phyloP scores from a whole-genome alignment of 1,140 invertebrate species.

The Intoshia linei region DNA sequence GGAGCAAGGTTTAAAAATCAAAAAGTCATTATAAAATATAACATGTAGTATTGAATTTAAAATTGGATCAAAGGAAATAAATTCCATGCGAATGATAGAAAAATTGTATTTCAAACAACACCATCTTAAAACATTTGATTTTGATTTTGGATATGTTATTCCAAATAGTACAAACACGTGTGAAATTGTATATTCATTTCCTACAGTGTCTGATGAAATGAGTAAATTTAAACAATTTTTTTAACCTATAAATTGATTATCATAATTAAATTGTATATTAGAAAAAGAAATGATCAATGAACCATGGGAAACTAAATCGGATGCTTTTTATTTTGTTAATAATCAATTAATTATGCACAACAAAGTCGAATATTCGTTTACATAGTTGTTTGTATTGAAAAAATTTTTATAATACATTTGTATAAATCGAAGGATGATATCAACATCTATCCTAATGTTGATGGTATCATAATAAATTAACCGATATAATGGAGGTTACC shows the following conservation, averaged over 20 bases:
- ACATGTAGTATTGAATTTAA: constrained; percentile 70
- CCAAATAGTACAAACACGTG: constrained; percentile 80
- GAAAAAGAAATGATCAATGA: constrained; percentile 58
- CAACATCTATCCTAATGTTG: too few species aligned
- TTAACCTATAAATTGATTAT: background rate
- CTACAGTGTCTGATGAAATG: constrained; percentile 42
- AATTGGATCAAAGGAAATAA: constrained; percentile 54
- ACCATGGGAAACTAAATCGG: constrained; percentile 78
- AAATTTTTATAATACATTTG: too few species aligned
- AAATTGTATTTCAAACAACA: constrained; percentile 71
- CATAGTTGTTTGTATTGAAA: too few species aligned
- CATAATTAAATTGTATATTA: background rate
- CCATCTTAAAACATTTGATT: constrained; percentile 86
- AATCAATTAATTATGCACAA: constrained; percentile 89
- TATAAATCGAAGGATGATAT: too few species aligned
- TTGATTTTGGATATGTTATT: constrained; percentile 96
- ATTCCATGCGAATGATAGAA: constrained; percentile 90
- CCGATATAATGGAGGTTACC: too few species aligned
- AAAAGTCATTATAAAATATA: too few species aligned
- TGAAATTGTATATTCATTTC: constrained; percentile 97
- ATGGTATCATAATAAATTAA: too few species aligned
- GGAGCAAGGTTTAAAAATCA: too few species aligned
- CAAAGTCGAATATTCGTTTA: constrained; percentile 84
- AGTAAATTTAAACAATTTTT: constrained; percentile 42
- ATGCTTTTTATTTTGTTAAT: constrained; percentile 94